Evolutionary conservation across 2,888 invertebrate species (phyloP).

Genomic region (Stenurella melanura): DNA sequence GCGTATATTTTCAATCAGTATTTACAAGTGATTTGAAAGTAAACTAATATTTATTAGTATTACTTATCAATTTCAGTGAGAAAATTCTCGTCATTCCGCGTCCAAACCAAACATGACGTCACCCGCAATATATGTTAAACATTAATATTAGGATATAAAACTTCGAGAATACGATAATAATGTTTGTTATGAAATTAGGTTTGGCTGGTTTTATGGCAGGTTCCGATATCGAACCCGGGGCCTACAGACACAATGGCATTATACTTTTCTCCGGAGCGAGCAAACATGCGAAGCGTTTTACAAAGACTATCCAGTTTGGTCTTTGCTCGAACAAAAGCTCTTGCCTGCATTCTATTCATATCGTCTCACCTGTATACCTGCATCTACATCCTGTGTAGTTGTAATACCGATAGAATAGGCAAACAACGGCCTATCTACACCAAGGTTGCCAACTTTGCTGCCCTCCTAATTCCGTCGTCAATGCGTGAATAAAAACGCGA

Average conservation of each 20-base stretch:
- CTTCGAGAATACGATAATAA: slow-evolving; percentile 37
- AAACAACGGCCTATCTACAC: slow-evolving; percentile 46
- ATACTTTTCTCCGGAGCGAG: slow-evolving; percentile 48
- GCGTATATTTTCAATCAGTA: too few species aligned
- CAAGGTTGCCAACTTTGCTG: slow-evolving; percentile 44
- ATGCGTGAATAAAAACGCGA: slow-evolving; percentile 3
- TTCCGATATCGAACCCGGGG: slow-evolving; percentile 43
- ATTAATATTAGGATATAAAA: slow-evolving; percentile 21
- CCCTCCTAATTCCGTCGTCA: slow-evolving; percentile 31
- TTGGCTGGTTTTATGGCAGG: slow-evolving; percentile 44
- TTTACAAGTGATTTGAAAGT: neutral
- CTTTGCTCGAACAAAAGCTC: slow-evolving; percentile 67
- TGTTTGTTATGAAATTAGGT: slow-evolving; percentile 48
- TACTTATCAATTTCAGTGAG: neutral
- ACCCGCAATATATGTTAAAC: slow-evolving; percentile 21
- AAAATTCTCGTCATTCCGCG: slow-evolving; percentile 19
- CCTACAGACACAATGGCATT: slow-evolving; percentile 52
- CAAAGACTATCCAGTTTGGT: slow-evolving; percentile 66
- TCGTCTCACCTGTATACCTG: slow-evolving; percentile 73
- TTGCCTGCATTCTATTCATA: slow-evolving; percentile 72
- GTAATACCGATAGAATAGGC: slow-evolving; percentile 49
- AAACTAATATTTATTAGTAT: neutral
- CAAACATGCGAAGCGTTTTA: slow-evolving; percentile 48
- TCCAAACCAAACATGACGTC: neutral
- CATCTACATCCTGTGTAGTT: slow-evolving; percentile 69